Evolutionary conservation across 2,797 vertebrate species (phyloP).

Genomic region (Melanotaenia parkinsoni): DNA sequence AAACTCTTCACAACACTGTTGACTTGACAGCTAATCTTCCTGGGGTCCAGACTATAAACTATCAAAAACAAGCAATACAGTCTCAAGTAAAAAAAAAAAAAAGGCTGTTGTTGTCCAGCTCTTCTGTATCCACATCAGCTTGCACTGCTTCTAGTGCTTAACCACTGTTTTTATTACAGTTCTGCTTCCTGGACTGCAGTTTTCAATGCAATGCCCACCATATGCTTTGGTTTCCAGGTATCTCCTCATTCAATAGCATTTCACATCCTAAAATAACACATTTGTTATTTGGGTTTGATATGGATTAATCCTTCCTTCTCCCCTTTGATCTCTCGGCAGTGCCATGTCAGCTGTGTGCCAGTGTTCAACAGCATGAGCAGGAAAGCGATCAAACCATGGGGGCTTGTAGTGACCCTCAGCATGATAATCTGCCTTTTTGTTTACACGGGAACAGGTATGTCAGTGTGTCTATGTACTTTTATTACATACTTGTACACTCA

Average conservation of each 20-base stretch:
- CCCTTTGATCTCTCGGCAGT: conserved; percentile 76
- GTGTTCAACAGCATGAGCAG: conserved; percentile 96
- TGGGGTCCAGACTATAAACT: too few relatives aligned
- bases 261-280: conserved; percentile 12
- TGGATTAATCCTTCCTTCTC: not conserved
- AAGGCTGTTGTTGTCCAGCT: not conserved
- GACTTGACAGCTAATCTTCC: not conserved
- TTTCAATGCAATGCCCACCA: conserved; percentile 98
- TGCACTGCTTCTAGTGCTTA: conserved; percentile 33
- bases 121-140: conserved; percentile 8
- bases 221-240: conserved; percentile 99
- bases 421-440: conserved; percentile 96
- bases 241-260: conserved; percentile 30
- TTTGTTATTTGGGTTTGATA: not conserved
- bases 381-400: conserved; percentile 90
- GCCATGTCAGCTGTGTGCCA: conserved; percentile 95
- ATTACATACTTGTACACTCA: not conserved
- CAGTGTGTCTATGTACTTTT: not conserved
- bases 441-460: conserved; percentile 93
- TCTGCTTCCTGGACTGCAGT: conserved; percentile 92
- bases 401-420: conserved; percentile 89
- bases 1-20: not conserved
- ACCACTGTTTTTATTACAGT: conserved; percentile 75
- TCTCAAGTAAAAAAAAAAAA: too few relatives aligned
- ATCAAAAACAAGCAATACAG: too few relatives aligned